Conservation (phyloP, 2,888 invertebrate species). For the Troides helena region DNA sequence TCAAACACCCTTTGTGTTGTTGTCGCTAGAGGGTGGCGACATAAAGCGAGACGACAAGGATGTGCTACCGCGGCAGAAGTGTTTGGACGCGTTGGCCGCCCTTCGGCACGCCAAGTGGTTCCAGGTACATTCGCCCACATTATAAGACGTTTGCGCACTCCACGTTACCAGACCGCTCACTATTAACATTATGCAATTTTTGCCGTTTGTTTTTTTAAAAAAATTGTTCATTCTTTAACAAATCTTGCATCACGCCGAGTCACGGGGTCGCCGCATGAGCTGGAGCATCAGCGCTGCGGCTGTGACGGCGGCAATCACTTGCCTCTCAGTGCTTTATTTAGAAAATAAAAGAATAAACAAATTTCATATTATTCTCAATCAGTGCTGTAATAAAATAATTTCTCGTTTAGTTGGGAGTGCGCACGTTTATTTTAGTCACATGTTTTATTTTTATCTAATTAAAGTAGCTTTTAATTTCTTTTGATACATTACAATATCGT, state of each 20-base stretch:
- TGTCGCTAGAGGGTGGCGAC: conserved; percentile 82
- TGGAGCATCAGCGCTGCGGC: background rate
- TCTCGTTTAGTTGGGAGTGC: conserved; percentile 54
- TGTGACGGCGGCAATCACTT: conserved; percentile 13
- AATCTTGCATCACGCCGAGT: conserved; percentile 27
- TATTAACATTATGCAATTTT: conserved; percentile 5
- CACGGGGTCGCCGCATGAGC: conserved; percentile 5
- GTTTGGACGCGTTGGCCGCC: conserved; percentile 99
- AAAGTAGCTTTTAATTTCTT: conserved; percentile 37
- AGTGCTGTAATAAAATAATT: background rate
- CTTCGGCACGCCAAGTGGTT: conserved; percentile 99
- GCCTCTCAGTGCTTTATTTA: conserved; percentile 5
- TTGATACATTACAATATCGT: conserved; percentile 32
- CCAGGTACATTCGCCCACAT: conserved; percentile 89
- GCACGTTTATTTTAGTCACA: conserved; percentile 76
- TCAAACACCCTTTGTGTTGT: conserved; percentile 88
- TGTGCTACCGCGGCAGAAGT: conserved; percentile 99
- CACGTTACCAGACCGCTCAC: conserved; percentile 35
- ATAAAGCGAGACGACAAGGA: conserved; percentile 90
- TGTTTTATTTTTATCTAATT: conserved; percentile 61
- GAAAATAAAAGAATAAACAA: conserved; percentile 34
- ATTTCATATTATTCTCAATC: conserved; percentile 19
- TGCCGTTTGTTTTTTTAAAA: conserved; percentile 7
- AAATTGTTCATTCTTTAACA: conserved; percentile 39
- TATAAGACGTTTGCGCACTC: conserved; percentile 67